Evolutionary conservation across 1,140 invertebrate species (phyloP).

Genomic region (Patella vulgata): DNA sequence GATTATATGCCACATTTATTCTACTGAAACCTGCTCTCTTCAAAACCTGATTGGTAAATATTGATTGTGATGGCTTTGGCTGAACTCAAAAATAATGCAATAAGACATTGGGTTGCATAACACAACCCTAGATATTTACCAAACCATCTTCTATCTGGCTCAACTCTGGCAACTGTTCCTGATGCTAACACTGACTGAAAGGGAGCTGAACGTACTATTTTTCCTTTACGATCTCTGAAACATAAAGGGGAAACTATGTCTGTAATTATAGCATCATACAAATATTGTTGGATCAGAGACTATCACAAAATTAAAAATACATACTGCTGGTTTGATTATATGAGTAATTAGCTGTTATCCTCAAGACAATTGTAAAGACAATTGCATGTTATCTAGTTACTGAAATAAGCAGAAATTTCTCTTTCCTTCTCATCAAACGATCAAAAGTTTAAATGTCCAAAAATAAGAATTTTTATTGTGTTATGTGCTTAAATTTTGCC

Average conservation of each 20-base stretch:
- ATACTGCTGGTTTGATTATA: background rate
- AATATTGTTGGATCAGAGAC: background rate
- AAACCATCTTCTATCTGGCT: constrained; percentile 99
- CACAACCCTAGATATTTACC: constrained; percentile 74
- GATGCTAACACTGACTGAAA: constrained; percentile 91
- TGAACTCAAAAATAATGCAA: background rate
- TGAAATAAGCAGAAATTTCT: background rate
- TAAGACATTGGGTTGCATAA: background rate
- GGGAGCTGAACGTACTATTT: constrained; percentile 93
- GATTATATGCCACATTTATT: background rate
- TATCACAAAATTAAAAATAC: too few relatives aligned
- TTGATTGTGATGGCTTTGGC: background rate
- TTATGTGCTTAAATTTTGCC: too few relatives aligned
- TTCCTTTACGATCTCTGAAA: constrained; percentile 81
- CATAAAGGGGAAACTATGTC: too few relatives aligned
- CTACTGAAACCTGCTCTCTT: too few relatives aligned
- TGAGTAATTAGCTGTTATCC: background rate
- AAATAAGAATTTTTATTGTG: too few relatives aligned
- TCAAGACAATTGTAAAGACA: background rate
- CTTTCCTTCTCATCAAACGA: too few relatives aligned
- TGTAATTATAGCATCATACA: constrained; percentile 16
- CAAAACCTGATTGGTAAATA: background rate
- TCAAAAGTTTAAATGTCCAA: too few relatives aligned
- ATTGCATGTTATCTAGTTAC: background rate
- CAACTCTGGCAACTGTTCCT: constrained; percentile 91